Base-by-base conservation (phyloP, 2,888 invertebrate species). In the Mayetiola destructor region DNA sequence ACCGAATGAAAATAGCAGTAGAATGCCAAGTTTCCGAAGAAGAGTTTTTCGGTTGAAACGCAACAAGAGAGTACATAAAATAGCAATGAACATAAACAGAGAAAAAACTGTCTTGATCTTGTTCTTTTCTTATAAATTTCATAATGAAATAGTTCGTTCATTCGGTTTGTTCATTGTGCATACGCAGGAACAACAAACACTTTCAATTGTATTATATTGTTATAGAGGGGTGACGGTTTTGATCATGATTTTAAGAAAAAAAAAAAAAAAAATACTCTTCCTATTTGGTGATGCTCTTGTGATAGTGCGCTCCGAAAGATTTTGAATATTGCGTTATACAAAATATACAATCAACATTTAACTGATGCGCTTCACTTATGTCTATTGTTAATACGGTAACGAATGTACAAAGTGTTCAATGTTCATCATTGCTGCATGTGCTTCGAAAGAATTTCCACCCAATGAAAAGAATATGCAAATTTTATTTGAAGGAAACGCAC, bases 281-380 rank as follows among this genome's bases (percentile, higher is more conserved):
- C 29, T 6, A 23, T 14, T 23, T 21, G n/a, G n/a, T n/a, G n/a
- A n/a, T n/a, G n/a, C n/a, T n/a, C n/a, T n/a, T n/a, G n/a, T n/a
- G n/a, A n/a, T n/a, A n/a, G n/a, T n/a, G n/a, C n/a, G n/a, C n/a
- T n/a, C n/a, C n/a, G n/a, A n/a, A n/a, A n/a, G n/a, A n/a, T n/a
- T n/a, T n/a, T n/a, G n/a, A n/a, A 2, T 3, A n/a, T n/a, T 42
- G 3, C 3, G 20, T 42, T 2, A 23, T 14, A 20, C 23, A 16
- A 27, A 27, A n/a, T 8, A 5, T 16, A 18, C 48, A 27, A 37
- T 37, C 37, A 37, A n/a, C n/a, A n/a, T 37, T 9, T 23, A 42
- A 42, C 10, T 42, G 48, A 48, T 48, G 48, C 48, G 48, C 48
- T 48, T 48, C 48, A n/a, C 27, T 48, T 27, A n/a, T 48, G 48